Conservation (phyloP, 1,140 invertebrate species). For the Galleria mellonella region DNA sequence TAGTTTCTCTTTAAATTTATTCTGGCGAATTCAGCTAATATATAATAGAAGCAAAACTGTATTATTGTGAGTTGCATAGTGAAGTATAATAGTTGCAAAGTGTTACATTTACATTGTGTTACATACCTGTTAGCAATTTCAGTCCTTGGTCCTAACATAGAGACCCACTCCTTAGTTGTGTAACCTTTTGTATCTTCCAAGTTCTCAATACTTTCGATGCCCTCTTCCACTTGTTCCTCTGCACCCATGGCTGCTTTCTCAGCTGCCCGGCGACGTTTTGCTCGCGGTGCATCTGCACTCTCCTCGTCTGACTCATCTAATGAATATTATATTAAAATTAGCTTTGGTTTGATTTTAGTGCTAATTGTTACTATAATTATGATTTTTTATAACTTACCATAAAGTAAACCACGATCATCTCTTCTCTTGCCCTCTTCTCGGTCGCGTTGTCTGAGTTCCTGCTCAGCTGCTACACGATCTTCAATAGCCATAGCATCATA, state of each 20-base stretch:
- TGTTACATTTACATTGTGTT: too few species aligned
- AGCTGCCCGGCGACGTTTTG: constrained; percentile 85
- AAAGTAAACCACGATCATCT: constrained; percentile 87
- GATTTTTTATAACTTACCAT: constrained; percentile 78
- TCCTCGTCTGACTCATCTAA: constrained; percentile 85
- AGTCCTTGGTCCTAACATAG: constrained; percentile 94
- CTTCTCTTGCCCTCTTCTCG: constrained; percentile 85
- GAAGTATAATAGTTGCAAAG: neutral
- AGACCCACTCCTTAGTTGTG: constrained; percentile 95
- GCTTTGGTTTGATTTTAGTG: too few species aligned
- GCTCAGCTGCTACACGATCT: constrained; percentile 91
- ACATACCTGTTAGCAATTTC: constrained; percentile 96
- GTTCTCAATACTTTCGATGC: constrained; percentile 98
- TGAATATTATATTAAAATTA: constrained; percentile 3
- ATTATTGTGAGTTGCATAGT: neutral
- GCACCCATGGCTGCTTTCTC: constrained; percentile 84
- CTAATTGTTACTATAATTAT: too few species aligned
- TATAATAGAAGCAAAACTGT: too few species aligned
- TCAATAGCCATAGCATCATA: constrained; percentile 90
- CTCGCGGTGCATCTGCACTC: constrained; percentile 77
- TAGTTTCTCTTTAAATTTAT: too few species aligned
- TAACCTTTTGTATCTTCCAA: constrained; percentile 97
- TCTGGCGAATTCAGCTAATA: too few species aligned
- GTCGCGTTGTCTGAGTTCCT: constrained; percentile 90
- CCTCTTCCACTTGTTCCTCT: constrained; percentile 84